Percentiles rank a stretch among this genome's conserved stretches.
Evolutionary conservation across 2,113 vertebrate genomes (phyloP).

Genomic region (Lutjanus erythropterus): DNA sequence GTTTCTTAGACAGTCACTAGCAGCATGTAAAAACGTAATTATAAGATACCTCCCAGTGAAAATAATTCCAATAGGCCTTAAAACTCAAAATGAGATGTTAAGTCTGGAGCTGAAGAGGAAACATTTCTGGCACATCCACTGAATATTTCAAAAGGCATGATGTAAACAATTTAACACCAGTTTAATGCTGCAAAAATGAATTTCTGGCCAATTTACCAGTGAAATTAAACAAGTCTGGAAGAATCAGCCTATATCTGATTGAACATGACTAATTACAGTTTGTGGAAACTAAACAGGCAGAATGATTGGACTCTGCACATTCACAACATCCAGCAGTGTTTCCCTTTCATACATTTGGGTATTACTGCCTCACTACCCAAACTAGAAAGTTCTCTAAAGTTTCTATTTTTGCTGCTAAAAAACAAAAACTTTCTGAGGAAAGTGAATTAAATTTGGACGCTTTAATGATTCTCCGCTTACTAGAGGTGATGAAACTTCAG

Average conservation of each 20-base stretch:
- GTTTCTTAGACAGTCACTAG: background rate
- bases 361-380: background rate
- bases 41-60: background rate
- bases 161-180: background rate
- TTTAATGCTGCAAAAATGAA: background rate
- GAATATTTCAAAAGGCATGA: background rate
- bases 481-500: background rate
- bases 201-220: background rate
- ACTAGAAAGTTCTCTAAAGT: background rate
- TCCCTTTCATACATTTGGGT: background rate
- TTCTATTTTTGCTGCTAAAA: background rate
- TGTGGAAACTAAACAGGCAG: background rate
- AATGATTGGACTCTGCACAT: background rate
- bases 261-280: background rate
- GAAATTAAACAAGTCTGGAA: background rate
- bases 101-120: background rate
- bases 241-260: background rate
- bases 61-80: background rate
- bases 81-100: background rate
- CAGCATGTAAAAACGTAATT: background rate
- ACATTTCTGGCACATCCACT: background rate
- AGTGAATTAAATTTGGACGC: background rate
- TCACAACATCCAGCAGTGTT: background rate
- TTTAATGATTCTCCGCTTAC: constrained; percentile 7
- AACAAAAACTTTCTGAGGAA: background rate